Percentiles rank a stretch among this genome's conserved stretches.
Evolutionary conservation across 1,140 invertebrate species (phyloP).

Genomic region (Ceratosolen solmsi): DNA sequence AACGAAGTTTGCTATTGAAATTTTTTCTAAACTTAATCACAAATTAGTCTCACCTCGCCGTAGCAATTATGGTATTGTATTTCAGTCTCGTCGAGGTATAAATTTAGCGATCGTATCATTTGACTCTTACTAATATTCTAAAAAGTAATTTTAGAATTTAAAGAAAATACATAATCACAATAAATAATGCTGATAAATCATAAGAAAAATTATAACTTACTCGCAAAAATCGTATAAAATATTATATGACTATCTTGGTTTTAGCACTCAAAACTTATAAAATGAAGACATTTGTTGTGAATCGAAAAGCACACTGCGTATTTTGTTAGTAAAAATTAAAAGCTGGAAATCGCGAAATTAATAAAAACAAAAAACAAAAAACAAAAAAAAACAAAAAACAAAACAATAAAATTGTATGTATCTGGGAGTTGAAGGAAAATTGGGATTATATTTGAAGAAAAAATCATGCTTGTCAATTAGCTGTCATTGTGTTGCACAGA

Average conservation of each 20-base stretch:
- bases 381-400: too few species aligned
- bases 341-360: conserved; percentile 24
- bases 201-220: conserved; percentile 36
- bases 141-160: conserved; percentile 42
- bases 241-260: conserved; percentile 20
- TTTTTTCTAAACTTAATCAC: not conserved
- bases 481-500: conserved; percentile 44
- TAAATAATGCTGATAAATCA: not conserved
- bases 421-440: not conserved
- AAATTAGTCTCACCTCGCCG: conserved; percentile 61
- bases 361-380: too few species aligned
- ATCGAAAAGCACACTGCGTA: conserved; percentile 30
- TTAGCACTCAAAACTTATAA: conserved; percentile 44
- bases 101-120: conserved; percentile 60
- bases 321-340: conserved; percentile 42
- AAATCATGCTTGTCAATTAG: conserved; percentile 50
- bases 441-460: not conserved
- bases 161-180: not conserved
- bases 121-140: conserved; percentile 59
- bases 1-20: conserved; percentile 9
- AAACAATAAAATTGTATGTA: not conserved
- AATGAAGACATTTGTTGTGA: conserved; percentile 24
- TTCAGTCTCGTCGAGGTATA: conserved; percentile 64
- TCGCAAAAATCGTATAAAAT: conserved; percentile 28
- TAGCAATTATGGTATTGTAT: conserved; percentile 68